These are phyloP conservation scores for Andrena marginata DNA, from an alignment of 2,888 invertebrate species.

Conservation along the genomic window DNA sequence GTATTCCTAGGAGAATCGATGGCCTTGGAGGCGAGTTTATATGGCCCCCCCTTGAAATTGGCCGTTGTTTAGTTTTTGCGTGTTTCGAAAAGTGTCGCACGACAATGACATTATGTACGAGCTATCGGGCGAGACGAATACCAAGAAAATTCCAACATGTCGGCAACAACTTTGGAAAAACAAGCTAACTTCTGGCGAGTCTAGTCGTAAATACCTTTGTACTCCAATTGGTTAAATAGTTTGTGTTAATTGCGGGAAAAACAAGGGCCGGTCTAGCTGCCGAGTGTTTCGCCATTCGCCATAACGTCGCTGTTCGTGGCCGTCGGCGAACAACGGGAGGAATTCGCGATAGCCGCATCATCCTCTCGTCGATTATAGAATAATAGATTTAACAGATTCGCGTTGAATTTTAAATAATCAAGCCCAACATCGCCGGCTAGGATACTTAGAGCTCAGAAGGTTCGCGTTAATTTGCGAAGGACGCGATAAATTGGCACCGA, in stretches of 20 bases:
- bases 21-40: constrained; percentile 12
- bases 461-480: too few species aligned
- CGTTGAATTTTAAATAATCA: too few species aligned
- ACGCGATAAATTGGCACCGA: too few species aligned
- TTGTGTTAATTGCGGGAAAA: too few species aligned
- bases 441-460: too few species aligned
- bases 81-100: constrained; percentile 48
- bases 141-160: constrained; percentile 46
- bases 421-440: too few species aligned
- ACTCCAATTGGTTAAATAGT: background rate
- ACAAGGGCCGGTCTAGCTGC: too few species aligned
- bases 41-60: constrained; percentile 6
- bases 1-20: constrained; percentile 4
- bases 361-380: background rate
- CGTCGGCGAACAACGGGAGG: background rate
- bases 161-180: constrained; percentile 20
- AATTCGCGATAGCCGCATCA: background rate
- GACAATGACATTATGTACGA: constrained; percentile 26
- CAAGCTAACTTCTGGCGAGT: constrained; percentile 5
- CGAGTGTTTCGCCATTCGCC: background rate
- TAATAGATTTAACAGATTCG: background rate
- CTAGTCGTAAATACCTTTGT: background rate
- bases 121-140: constrained; percentile 46
- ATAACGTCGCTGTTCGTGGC: background rate
- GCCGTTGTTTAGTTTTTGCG: constrained; percentile 49